These are phyloP conservation scores for Laterallus jamaicensis DNA, from an alignment of 2,113 vertebrate species.

Conservation along the genomic window DNA sequence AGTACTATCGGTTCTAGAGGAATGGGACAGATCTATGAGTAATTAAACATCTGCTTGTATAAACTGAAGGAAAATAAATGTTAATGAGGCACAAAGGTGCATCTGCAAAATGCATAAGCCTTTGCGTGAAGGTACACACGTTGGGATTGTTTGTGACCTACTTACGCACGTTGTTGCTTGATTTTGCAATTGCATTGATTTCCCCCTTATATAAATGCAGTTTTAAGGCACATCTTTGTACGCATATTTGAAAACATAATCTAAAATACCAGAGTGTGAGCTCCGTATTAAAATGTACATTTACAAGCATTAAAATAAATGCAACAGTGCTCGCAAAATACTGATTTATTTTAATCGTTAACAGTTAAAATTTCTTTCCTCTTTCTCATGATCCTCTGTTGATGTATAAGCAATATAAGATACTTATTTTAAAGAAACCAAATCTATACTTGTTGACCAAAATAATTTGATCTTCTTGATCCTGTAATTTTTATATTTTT, in stretches of 20 bases:
- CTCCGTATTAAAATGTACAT: not conserved
- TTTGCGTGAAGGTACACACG: not conserved
- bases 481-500: not conserved
- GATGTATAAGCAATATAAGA: not conserved
- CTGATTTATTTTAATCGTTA: not conserved
- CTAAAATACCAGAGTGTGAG: not conserved
- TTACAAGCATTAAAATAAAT: constrained; percentile 9
- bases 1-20: not conserved
- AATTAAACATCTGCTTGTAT: not conserved
- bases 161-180: not conserved
- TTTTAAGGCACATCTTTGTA: not conserved
- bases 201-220: not conserved
- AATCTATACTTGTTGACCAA: constrained; percentile 19
- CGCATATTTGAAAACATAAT: not conserved
- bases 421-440: not conserved
- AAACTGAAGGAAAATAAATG: not conserved
- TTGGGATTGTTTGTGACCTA: constrained; percentile 3
- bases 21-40: not conserved
- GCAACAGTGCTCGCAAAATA: not conserved
- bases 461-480: constrained; percentile 13
- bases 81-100: not conserved
- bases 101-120: not conserved
- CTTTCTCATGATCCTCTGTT: not conserved
- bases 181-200: not conserved
- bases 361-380: not conserved